These are phyloP conservation scores for Cenopis cana DNA, from an alignment of 2,888 invertebrate genomes.

Conservation along the genomic window DNA sequence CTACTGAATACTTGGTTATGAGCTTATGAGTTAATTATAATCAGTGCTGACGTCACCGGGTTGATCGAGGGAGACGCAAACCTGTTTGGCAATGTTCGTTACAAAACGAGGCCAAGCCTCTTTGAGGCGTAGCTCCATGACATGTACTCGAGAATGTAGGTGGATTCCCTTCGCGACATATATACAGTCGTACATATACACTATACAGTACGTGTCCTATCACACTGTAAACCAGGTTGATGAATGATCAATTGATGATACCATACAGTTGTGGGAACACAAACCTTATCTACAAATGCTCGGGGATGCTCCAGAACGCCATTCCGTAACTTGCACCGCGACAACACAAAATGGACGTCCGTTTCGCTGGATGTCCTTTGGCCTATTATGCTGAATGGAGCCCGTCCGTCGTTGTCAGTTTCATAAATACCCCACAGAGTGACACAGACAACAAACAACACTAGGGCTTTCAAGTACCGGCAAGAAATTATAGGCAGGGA, in stretches of 20 bases:
- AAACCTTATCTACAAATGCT: background rate
- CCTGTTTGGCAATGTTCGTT: constrained; percentile 38
- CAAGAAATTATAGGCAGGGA: too few species aligned
- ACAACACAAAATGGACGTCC: background rate
- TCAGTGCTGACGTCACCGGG: constrained; percentile 34
- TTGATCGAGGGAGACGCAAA: constrained; percentile 29
- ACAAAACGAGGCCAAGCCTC: constrained; percentile 33
- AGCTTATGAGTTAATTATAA: constrained; percentile 21
- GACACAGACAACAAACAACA: background rate
- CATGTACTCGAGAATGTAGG: constrained; percentile 3
- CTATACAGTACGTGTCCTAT: too few species aligned
- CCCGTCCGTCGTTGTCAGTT: background rate
- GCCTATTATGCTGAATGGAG: background rate
- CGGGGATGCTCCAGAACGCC: background rate
- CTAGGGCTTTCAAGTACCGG: too few species aligned
- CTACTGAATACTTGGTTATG: constrained; percentile 21
- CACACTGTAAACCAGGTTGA: background rate
- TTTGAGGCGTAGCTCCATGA: constrained; percentile 15
- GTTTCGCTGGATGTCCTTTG: background rate
- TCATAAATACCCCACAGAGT: background rate
- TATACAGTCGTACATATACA: too few species aligned
- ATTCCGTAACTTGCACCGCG: background rate
- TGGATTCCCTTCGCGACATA: constrained; percentile 2
- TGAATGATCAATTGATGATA: too few species aligned
- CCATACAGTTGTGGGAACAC: background rate